Base-by-base conservation (phyloP, 2,113 vertebrate species). In the Seriola dumerili region DNA sequence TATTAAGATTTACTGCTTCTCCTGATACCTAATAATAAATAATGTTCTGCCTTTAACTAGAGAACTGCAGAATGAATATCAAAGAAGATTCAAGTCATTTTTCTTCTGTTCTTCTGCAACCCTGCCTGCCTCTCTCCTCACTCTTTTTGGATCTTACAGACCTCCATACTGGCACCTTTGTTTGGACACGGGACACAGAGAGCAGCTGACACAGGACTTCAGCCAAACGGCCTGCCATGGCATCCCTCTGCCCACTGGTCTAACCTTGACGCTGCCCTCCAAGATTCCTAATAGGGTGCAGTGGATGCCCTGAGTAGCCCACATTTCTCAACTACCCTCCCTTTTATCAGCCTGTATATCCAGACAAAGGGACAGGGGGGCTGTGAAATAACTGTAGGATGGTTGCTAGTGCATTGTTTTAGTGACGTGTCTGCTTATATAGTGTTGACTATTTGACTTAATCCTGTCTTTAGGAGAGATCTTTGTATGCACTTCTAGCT, bases 191-290 rank as follows among this genome's bases (percentile, higher is more conserved):
- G 9, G 34, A n/a, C 32, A 16, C 29, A 59, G 40, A 76, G 57
- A 88, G 80, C 93, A 93, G 90, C 91, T 92, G 88, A 87, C 66
- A 25, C 72, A 78, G 62, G 66, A 73, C 75, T 58, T 55, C 58
- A 83, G 85, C 78, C 81, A 76, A 84, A 55, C 38, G 38, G 65
- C 54, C 75, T 67, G 42, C 65, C 40, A 63, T 73, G 79, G 75
- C 81, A 66, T 78, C 88, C 48, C 52, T 70, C 67, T 52, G 52
- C 34, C 75, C 52, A 1, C 57, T 23, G 59, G 1, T 42, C 17
- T 88, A 52, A 92, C 92, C 91, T 93, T 92, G 78, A 90, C 48
- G 9, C 68, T 50, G 76, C 44, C 42, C 32, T 65, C 32, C 4
- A 64, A 74, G 72, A 67, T 76, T 83, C 86, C 83, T 66, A 63